These are phyloP conservation scores for Thymelicus acteon DNA, from an alignment of 2,888 invertebrate genomes.

Conservation along the genomic window DNA sequence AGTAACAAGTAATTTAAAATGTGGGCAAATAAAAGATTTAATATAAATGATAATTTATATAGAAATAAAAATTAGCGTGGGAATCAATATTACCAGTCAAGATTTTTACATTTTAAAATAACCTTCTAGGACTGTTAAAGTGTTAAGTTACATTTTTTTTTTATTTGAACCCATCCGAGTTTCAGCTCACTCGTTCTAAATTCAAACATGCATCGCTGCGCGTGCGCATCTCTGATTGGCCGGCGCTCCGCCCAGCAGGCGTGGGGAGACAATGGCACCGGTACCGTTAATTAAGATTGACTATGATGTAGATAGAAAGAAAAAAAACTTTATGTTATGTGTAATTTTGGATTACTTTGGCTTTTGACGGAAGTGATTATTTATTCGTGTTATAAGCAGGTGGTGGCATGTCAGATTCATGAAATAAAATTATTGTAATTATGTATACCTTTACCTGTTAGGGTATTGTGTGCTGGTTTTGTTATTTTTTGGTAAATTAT, in stretches of 20 bases:
- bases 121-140: too few relatives aligned
- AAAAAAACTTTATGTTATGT: slow-evolving; percentile 15
- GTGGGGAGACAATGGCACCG: slow-evolving; percentile 59
- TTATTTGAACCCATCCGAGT: background rate
- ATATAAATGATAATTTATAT: too few relatives aligned
- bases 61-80: too few relatives aligned
- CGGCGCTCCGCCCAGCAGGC: slow-evolving; percentile 58
- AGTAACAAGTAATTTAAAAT: too few relatives aligned
- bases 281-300: slow-evolving; percentile 49
- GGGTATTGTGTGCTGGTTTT: too few relatives aligned
- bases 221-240: slow-evolving; percentile 59
- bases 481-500: too few relatives aligned
- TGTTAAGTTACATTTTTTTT: background rate
- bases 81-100: too few relatives aligned
- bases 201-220: slow-evolving; percentile 25
- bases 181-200: slow-evolving; percentile 19
- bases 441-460: too few relatives aligned
- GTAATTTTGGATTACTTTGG: slow-evolving; percentile 21
- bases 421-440: too few relatives aligned
- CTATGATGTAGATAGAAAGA: slow-evolving; percentile 21
- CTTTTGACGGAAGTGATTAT: slow-evolving; percentile 2
- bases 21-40: too few relatives aligned
- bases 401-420: background rate
- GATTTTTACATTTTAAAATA: too few relatives aligned
- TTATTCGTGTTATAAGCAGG: background rate